Conservation (phyloP, 2,888 invertebrate genomes). For the Gasteruption jaculator region DNA sequence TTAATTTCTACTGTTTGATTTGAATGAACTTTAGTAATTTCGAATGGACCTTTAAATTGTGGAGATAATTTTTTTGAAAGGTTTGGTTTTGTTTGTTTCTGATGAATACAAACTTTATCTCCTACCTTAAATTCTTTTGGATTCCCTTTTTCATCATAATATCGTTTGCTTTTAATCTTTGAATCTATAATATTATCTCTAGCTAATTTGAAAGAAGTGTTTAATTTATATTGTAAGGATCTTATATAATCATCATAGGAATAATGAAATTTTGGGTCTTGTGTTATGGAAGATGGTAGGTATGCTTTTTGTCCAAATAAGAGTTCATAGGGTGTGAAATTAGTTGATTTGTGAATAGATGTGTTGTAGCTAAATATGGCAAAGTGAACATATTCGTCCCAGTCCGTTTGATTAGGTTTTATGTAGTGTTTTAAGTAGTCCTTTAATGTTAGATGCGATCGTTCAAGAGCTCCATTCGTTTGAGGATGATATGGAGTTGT, state of each 20-base stretch:
- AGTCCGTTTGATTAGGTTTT: slow-evolving; percentile 29
- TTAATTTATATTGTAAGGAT: slow-evolving; percentile 26
- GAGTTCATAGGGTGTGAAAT: slow-evolving; percentile 32
- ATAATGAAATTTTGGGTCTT: slow-evolving; percentile 31
- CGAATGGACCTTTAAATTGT: slow-evolving; percentile 18
- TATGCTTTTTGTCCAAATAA: slow-evolving; percentile 25
- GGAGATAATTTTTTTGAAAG: slow-evolving; percentile 9
- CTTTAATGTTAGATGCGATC: no score
- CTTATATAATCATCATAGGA: slow-evolving; percentile 30
- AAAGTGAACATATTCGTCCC: slow-evolving; percentile 34
- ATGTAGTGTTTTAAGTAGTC: no score
- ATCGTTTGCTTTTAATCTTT: slow-evolving; percentile 26
- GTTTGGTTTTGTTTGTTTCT: slow-evolving; percentile 9
- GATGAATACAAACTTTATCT: slow-evolving; percentile 22
- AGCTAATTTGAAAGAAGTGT: slow-evolving; percentile 26
- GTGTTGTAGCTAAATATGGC: slow-evolving; percentile 36
- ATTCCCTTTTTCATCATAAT: slow-evolving; percentile 25
- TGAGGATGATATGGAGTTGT: no score
- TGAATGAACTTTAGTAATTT: slow-evolving; percentile 19
- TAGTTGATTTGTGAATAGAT: slow-evolving; percentile 30
- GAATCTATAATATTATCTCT: slow-evolving; percentile 25
- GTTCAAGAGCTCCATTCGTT: no score
- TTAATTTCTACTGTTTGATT: slow-evolving; percentile 18
- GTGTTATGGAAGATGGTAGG: slow-evolving; percentile 23
- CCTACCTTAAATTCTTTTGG: slow-evolving; percentile 18